Conservation (phyloP, 2,113 vertebrate genomes). For the Castor canadensis region DNA sequence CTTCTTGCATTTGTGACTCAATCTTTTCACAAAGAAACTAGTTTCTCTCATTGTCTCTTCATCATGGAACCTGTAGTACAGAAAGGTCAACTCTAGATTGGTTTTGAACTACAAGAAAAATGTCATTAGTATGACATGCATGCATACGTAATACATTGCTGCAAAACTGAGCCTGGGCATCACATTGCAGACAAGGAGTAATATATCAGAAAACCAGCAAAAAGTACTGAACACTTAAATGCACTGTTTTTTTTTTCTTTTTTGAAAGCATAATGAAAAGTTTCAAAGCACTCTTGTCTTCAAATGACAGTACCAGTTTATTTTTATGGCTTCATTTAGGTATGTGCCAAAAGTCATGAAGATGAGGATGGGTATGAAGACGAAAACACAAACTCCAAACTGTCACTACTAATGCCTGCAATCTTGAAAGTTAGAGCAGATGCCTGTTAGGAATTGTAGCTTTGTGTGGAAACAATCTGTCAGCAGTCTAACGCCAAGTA, state of each 20-base stretch:
- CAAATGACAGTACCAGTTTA: constrained; percentile 45
- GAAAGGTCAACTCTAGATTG: constrained; percentile 30
- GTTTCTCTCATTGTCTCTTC: background rate
- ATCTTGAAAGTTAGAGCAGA: constrained; percentile 42
- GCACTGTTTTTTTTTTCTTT: constrained; percentile 36
- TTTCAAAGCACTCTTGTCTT: constrained; percentile 53
- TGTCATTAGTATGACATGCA: background rate
- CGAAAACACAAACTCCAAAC: constrained; percentile 45
- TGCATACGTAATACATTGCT: constrained; percentile 17
- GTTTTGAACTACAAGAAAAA: constrained; percentile 42
- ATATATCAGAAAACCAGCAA: constrained; percentile 50
- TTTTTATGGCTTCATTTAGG: constrained; percentile 57
- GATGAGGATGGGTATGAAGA: constrained; percentile 30
- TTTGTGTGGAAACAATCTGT: constrained; percentile 36
- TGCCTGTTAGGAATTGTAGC: constrained; percentile 17
- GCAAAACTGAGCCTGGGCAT: background rate
- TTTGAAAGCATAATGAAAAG: constrained; percentile 58
- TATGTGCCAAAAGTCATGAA: constrained; percentile 13
- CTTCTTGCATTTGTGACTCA: constrained; percentile 38
- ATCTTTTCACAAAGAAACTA: constrained; percentile 35
- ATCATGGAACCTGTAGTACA: background rate
- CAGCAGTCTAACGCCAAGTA: background rate
- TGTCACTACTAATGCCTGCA: constrained; percentile 13
- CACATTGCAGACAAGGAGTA: constrained; percentile 24
- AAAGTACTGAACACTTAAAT: constrained; percentile 51